Evolutionary conservation across 2,113 vertebrate species (phyloP).

Genomic region (Phalacrocorax aristotelis): DNA sequence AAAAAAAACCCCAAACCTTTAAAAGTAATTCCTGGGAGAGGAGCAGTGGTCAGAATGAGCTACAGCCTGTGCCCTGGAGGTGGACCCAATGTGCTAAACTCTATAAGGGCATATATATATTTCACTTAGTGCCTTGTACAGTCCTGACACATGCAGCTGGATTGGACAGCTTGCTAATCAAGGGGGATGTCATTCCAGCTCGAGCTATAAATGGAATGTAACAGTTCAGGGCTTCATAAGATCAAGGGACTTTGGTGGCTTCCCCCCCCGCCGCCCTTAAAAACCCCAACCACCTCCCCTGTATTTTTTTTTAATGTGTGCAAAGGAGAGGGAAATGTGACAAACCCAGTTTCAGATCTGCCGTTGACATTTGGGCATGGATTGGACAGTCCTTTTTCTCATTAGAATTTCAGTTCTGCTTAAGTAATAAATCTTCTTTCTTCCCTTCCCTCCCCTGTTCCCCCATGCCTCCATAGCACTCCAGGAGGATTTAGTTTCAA

Average conservation of each 20-base stretch:
- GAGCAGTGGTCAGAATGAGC: conserved; percentile 68
- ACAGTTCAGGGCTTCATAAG: conserved; percentile 73
- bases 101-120: conserved; percentile 84
- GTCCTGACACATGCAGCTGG: conserved; percentile 79
- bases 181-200: conserved; percentile 81
- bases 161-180: conserved; percentile 82
- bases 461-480: conserved; percentile 20
- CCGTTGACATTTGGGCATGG: conserved; percentile 1
- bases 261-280: not conserved
- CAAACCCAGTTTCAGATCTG: conserved; percentile 32
- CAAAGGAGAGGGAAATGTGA: conserved; percentile 36
- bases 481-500: conserved; percentile 72
- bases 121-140: conserved; percentile 80
- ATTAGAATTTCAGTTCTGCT: conserved; percentile 68
- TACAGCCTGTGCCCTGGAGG: conserved; percentile 76
- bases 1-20: not conserved
- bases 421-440: conserved; percentile 68
- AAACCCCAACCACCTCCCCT: not conserved
- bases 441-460: not conserved
- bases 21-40: conserved; percentile 67
- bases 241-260: conserved; percentile 46
- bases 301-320: not conserved
- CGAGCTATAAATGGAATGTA: conserved; percentile 85
- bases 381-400: conserved; percentile 54
- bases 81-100: conserved; percentile 69